These are phyloP conservation scores for Morus bassanus DNA, from an alignment of 2,797 vertebrate species.

Conservation along the genomic window DNA sequence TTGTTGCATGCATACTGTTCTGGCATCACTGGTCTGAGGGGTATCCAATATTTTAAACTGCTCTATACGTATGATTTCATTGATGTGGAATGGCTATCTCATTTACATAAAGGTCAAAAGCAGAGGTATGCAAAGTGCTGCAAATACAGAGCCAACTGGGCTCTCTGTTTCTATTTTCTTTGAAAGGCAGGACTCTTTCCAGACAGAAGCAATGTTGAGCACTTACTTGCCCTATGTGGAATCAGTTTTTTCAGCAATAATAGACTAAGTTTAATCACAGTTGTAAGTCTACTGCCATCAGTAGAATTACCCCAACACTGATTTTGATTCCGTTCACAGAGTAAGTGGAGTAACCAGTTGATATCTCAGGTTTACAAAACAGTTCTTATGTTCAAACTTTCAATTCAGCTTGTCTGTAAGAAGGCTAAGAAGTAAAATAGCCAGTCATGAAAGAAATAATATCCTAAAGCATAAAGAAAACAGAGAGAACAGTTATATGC, in stretches of 20 bases:
- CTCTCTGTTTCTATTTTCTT: neutral
- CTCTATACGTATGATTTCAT: neutral
- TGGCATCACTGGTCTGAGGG: neutral
- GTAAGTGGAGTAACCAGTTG: neutral
- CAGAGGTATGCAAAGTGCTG: neutral
- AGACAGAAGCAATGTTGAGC: neutral
- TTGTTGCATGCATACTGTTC: neutral
- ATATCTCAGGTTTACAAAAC: neutral
- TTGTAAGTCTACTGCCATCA: neutral
- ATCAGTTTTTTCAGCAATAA: constrained; percentile 4
- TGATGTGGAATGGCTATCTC: neutral
- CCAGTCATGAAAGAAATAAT: neutral
- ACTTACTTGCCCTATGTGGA: neutral
- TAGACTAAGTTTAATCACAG: neutral
- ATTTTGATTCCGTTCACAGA: neutral
- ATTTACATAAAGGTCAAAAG: constrained; percentile 32
- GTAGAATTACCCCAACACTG: neutral
- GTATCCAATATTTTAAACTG: neutral
- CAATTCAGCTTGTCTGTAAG: neutral
- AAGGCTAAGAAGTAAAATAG: neutral
- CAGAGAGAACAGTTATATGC: neutral
- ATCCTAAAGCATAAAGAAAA: neutral
- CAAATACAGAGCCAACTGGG: neutral
- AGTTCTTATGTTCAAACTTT: neutral
- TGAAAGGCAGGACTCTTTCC: neutral